phyloP scores from a whole-genome alignment of 2,113 vertebrate species.

The Sapayoa aenigma region DNA sequence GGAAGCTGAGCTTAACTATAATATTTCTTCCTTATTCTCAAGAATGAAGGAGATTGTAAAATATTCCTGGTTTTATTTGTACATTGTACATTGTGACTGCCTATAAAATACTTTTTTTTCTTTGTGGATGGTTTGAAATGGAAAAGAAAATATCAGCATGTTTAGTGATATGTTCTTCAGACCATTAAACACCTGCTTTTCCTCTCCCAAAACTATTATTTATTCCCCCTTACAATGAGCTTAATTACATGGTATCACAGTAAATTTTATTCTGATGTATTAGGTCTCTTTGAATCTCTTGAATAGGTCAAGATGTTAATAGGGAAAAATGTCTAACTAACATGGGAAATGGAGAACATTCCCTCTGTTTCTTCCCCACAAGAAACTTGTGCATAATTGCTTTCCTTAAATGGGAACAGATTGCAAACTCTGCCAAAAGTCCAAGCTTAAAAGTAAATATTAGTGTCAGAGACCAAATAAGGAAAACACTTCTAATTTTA shows the following conservation, averaged over 20 bases:
- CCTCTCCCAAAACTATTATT: neutral
- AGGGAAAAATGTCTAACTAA: neutral
- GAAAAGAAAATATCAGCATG: neutral
- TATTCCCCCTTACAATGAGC: neutral
- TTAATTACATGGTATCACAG: neutral
- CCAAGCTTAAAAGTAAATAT: neutral
- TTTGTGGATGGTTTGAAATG: neutral
- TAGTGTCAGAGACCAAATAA: neutral
- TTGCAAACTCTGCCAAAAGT: neutral
- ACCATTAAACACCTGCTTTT: neutral
- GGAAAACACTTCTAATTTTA: neutral
- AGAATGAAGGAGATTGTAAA: neutral
- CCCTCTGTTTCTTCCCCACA: neutral
- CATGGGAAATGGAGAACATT: neutral
- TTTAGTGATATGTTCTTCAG: neutral
- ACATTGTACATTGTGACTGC: rapidly evolving
- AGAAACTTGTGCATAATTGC: neutral
- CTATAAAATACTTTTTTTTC: neutral
- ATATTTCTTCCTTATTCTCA: neutral
- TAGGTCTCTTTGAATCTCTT: neutral
- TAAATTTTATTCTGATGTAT: neutral
- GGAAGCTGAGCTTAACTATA: neutral
- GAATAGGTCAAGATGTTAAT: neutral
- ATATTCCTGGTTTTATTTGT: neutral
- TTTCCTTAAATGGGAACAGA: neutral